phyloP scores from a whole-genome alignment of 2,113 vertebrate species.

The Porphyrio hochstetteri region DNA sequence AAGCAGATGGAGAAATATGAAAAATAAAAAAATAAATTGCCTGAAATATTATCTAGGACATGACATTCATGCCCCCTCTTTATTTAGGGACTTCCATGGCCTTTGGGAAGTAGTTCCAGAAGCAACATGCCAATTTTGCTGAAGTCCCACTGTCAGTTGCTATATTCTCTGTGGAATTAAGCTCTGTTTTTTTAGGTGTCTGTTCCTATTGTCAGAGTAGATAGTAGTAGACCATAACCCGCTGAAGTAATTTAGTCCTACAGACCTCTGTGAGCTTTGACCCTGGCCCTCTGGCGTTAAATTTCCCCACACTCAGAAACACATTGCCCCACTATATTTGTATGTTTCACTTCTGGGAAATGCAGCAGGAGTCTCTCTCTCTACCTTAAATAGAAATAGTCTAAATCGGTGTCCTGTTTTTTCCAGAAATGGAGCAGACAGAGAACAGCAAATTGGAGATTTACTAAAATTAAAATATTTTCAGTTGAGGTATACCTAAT shows the following conservation, averaged over 20 bases:
- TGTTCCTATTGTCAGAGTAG: neutral
- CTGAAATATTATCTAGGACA: slow-evolving; percentile 25
- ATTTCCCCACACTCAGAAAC: neutral
- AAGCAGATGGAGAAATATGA: neutral
- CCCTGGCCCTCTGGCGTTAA: neutral
- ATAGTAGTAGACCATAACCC: neutral
- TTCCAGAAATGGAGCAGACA: neutral
- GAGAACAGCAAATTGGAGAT: neutral
- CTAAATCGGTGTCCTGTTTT: slow-evolving; percentile 3
- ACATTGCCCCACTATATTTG: neutral
- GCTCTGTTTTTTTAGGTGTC: neutral
- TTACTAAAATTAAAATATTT: neutral
- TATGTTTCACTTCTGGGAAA: slow-evolving; percentile 26
- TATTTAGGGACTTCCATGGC: neutral
- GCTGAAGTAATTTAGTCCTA: slow-evolving; percentile 13
- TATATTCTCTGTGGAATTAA: neutral
- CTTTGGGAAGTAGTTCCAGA: slow-evolving; percentile 5
- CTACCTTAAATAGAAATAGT: neutral
- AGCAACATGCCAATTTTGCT: slow-evolving; percentile 11
- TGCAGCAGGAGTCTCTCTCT: neutral
- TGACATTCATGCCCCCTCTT: neutral
- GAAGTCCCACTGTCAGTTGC: neutral
- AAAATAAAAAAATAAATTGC: neutral
- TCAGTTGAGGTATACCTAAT: neutral
- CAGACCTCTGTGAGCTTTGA: slow-evolving; percentile 35